A percentile compares a stretch with the other conserved stretches of the same genome.
Conservation (phyloP, 2,797 vertebrate species). For the Vultur gryphus region DNA sequence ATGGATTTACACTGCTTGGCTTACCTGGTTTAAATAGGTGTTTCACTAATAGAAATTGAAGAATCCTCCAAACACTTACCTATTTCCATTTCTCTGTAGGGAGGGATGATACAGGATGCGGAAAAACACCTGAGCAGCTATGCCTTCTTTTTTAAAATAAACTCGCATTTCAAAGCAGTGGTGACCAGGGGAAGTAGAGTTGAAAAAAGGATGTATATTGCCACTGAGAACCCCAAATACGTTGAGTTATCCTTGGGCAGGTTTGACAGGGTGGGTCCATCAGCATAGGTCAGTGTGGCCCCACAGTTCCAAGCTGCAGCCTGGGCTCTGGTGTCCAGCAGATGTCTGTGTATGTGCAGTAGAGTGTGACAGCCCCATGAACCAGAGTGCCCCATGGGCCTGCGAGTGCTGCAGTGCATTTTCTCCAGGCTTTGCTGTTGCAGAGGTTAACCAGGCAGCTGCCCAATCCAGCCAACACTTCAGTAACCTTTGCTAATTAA, state of each 20-base stretch:
- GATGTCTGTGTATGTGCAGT: background rate
- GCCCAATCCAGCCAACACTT: background rate
- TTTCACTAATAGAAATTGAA: background rate
- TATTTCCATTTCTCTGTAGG: background rate
- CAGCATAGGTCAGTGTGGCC: too few species aligned
- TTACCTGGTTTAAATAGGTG: background rate
- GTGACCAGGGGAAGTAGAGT: background rate
- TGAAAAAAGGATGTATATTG: background rate
- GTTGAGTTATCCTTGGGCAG: background rate
- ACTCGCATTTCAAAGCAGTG: background rate
- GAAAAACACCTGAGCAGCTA: background rate
- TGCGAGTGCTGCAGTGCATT: fast-evolving
- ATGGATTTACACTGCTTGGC: background rate
- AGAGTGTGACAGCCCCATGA: background rate
- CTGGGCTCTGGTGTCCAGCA: background rate
- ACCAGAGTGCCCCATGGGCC: background rate
- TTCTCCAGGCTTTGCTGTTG: background rate
- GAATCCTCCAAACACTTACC: background rate
- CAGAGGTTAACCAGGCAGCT: background rate
- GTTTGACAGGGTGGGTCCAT: background rate
- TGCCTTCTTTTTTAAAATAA: background rate
- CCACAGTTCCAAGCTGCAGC: background rate
- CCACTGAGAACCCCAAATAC: background rate
- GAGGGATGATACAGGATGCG: background rate
- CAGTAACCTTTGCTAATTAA: background rate